Base-by-base conservation (phyloP, 2,888 invertebrate species). In the Drosophila vallismaia region DNA sequence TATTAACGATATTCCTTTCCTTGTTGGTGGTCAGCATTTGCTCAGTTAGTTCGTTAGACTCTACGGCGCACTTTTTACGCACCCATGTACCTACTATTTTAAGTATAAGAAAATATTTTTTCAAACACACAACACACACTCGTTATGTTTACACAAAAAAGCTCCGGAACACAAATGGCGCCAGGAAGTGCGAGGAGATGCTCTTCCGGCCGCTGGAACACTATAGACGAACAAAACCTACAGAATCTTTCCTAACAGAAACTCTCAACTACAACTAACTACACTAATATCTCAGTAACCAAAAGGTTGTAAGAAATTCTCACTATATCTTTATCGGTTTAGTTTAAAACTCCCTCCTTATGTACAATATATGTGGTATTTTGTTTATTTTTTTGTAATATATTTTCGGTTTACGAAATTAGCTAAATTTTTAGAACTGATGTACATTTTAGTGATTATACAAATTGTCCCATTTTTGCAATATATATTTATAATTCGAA, bases 361-460 rank as follows among this genome's bases (percentile, higher is more conserved):
- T 33, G 2, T 36, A n/a, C n/a, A n/a, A n/a, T n/a, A 36, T n/a
- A 72, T 69, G 53, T 57, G 52, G 56, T 63, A 48, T 45, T 24
- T 40, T 49, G 40, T 33, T 40, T 19, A 44, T 45, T 62, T 58
- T 36, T 36, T 36, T 10, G 9, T n/a, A n/a, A 45, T 48, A 58
- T 45, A 53, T 24, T 66, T 59, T 54, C 52, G 48, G 56, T 64
- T 62, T 44, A 53, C 55, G 49, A 59, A 56, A 71, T 62, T 86
- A 86, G 85, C 55, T 24, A 86, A 75, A 84, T 68, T 84, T 80
- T 68, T 80, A 84, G 81, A 86, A 86, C 86, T 86, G 81, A 81
- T 78, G 70, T 77, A 71, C 55, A 60, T 71, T 70, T 38, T 69
- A 70, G 14, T 45, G 60, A 62, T 55, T 55, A 62, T 46, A 51